Evolutionary conservation across 2,888 invertebrate genomes (phyloP).

Genomic region (Mesoligia furuncula): DNA sequence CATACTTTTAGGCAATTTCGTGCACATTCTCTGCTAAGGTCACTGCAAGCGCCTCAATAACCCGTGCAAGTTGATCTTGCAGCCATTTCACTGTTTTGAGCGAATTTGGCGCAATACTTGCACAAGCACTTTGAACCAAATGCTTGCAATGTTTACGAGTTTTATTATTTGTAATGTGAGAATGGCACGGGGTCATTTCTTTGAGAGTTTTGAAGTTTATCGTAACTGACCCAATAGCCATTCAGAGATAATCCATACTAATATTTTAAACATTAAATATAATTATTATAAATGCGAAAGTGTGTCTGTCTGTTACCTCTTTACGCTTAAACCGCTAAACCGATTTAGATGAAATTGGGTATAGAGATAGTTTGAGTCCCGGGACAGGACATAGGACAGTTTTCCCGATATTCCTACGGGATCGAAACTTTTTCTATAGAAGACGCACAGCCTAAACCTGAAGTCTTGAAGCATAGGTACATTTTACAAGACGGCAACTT

Average conservation of each 20-base stretch:
- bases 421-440: no score
- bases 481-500: no score
- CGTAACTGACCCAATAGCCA: background rate
- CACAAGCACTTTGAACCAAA: conserved; percentile 43
- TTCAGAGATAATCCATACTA: background rate
- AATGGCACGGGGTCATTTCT: conserved; percentile 41
- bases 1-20: conserved; percentile 49
- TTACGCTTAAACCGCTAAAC: no score
- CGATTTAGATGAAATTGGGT: no score
- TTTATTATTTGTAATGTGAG: conserved; percentile 42
- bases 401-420: no score
- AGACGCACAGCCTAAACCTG: no score
- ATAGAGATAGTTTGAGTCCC: no score
- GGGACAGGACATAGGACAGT: no score
- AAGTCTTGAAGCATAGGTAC: no score
- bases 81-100: conserved; percentile 48
- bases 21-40: conserved; percentile 65
- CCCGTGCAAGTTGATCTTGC: conserved; percentile 38
- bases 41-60: conserved; percentile 54
- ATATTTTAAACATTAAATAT: no score
- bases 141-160: conserved; percentile 51
- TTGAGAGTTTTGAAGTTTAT: background rate
- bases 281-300: no score
- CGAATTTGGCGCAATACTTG: conserved; percentile 60
- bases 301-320: no score